phyloP scores from a whole-genome alignment of 2,888 invertebrate genomes.

The Lasius platythorax region DNA sequence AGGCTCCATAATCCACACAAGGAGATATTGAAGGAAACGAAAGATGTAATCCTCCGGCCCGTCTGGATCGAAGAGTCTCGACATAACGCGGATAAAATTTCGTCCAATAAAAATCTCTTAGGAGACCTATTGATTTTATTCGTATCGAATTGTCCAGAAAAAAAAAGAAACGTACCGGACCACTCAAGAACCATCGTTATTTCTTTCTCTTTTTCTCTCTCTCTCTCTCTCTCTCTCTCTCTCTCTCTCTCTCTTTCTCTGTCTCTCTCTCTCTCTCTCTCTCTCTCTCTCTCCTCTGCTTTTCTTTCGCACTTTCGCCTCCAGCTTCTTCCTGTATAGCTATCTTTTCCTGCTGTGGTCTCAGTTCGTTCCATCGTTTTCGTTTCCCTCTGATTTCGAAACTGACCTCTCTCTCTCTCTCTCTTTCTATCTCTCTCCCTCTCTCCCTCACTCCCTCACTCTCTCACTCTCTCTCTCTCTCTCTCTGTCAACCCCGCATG shows the following conservation, averaged over 20 bases:
- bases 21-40: neutral
- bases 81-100: constrained; percentile 67
- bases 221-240: neutral
- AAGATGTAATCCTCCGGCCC: constrained; percentile 59
- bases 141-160: constrained; percentile 67
- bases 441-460: neutral
- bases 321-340: constrained; percentile 9
- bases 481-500: constrained; percentile 76
- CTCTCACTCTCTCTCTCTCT: neutral
- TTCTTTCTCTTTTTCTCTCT: neutral
- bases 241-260: neutral
- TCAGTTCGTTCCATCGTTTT: constrained; percentile 18
- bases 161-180: constrained; percentile 57
- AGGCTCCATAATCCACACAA: constrained; percentile 10
- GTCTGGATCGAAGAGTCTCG: constrained; percentile 57
- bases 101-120: constrained; percentile 71
- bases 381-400: constrained; percentile 33
- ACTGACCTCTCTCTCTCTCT: constrained; percentile 19
- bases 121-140: constrained; percentile 70
- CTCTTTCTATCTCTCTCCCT: neutral
- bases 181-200: constrained; percentile 59
- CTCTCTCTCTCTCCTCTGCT: neutral
- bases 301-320: constrained; percentile 6
- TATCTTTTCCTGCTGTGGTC: neutral
- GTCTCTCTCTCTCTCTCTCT: constrained; percentile 1